Base-by-base conservation (phyloP, 2,797 vertebrate species). In the Centroberyx gerrardi region DNA sequence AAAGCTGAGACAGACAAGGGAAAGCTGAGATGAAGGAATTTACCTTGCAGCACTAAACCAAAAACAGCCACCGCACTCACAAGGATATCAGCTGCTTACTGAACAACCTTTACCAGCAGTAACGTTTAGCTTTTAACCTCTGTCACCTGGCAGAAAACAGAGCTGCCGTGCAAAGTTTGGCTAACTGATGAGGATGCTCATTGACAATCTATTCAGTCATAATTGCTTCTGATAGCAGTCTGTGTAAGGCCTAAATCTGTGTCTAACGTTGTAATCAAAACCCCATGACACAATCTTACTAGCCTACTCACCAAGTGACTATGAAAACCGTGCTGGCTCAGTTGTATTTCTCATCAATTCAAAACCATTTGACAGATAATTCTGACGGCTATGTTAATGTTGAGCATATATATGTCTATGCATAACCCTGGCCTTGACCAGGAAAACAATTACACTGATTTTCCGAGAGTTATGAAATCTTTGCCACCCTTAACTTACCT, bases 401-500 rank as follows among this genome's bases (percentile, higher is more conserved):
- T 27, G 1, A 1, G 1, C 22, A 53, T 38, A 62, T 14, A 84
- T 27, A 3, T 6, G 31, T 27, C 0, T 36, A 8, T 46, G n/a
- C 1, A 1, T 3, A 29, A 51, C 9, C 5, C 2, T 28, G 12
- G 58, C 22, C 15, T 0, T 29, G 3, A 60, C 7, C 1, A 38
- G 12, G 12, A 42, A 22, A 27, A 55, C 29, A 70, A 14, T 3
- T 8, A 12, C 4, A 29, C 2, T 10, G 53, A 12, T 17, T 10
- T 42, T 42, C 2, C 2, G 40, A 42, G 40, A 42, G 9, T 46
- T 52, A 17, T 8, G 8, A 53, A 42, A 33, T 8, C 4, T 18
- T 15, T 31, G 27, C 22, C 36, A 42, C 36, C 0, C 91, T 97
- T 96, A 99, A 98, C 97, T 97, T 96, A 99, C 98, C 97, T 97